Conservation (phyloP, 2,888 invertebrate genomes). For the Pammene aurita region DNA sequence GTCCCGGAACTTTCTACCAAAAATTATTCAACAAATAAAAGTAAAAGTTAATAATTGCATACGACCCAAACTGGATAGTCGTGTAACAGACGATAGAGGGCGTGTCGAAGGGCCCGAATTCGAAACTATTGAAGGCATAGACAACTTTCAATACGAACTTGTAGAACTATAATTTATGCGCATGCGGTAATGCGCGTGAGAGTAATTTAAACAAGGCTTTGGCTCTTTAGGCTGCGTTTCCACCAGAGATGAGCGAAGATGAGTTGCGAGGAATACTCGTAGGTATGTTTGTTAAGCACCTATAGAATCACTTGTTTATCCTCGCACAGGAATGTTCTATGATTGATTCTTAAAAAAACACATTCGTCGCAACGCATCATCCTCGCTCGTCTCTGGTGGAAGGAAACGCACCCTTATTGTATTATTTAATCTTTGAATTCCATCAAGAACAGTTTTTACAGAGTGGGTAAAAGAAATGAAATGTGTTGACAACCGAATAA, state of each 20-base stretch:
- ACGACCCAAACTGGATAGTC: constrained; percentile 50
- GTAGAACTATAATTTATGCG: constrained; percentile 27
- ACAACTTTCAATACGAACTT: constrained; percentile 38
- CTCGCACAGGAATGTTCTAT: no score
- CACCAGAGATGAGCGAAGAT: no score
- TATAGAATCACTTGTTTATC: no score
- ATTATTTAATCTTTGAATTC: background rate
- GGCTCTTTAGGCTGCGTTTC: no score
- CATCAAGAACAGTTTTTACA: background rate
- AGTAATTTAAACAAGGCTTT: constrained; percentile 23
- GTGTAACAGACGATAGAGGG: constrained; percentile 41
- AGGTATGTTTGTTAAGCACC: no score
- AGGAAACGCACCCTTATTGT: no score
- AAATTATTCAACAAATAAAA: constrained; percentile 59
- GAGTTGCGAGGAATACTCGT: no score
- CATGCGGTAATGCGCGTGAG: constrained; percentile 25
- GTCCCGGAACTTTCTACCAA: constrained; percentile 61
- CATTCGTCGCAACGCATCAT: no score
- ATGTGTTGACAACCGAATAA: background rate
- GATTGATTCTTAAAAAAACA: no score
- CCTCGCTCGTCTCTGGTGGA: no score
- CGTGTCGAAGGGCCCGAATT: constrained; percentile 41
- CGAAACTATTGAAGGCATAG: constrained; percentile 35
- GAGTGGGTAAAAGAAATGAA: background rate
- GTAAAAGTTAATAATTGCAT: constrained; percentile 71